Conservation (phyloP, 2,797 vertebrate genomes). For the Paratrypauchen microcephalus region DNA sequence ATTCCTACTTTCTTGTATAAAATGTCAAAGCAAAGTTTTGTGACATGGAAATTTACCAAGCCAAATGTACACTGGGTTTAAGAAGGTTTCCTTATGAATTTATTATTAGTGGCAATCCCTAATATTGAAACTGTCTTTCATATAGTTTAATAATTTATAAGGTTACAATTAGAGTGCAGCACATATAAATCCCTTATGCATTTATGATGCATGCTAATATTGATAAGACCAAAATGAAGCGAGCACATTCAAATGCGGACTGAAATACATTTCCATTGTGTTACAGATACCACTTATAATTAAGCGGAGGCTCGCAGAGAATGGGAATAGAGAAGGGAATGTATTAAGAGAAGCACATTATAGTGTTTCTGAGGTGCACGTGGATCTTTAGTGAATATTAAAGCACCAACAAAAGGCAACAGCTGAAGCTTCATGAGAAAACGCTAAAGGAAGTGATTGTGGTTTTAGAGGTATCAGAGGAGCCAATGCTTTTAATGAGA, state of each 20-base stretch:
- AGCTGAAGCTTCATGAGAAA: conserved; percentile 69
- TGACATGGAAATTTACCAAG: conserved; percentile 29
- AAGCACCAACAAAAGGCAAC: conserved; percentile 75
- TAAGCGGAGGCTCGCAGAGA: conserved; percentile 72
- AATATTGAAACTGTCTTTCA: conserved; percentile 53
- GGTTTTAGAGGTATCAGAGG: conserved; percentile 73
- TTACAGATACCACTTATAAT: conserved; percentile 75
- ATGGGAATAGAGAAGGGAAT: conserved; percentile 61
- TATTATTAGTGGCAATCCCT: conserved; percentile 47
- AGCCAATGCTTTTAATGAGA: conserved; percentile 79
- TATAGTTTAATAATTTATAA: conserved; percentile 59
- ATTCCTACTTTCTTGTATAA: conserved; percentile 60
- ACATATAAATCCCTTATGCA: conserved; percentile 69
- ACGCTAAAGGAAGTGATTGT: conserved; percentile 76
- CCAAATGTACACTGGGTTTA: conserved; percentile 21
- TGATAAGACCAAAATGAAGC: conserved; percentile 69
- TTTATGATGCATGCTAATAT: conserved; percentile 68
- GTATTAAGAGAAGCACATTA: conserved; percentile 57
- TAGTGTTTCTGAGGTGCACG: conserved; percentile 48
- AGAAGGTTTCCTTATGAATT: conserved; percentile 44
- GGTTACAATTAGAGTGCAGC: conserved; percentile 62
- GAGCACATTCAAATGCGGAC: conserved; percentile 64
- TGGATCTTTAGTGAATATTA: conserved; percentile 73
- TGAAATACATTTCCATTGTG: conserved; percentile 72
- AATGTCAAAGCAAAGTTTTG: conserved; percentile 66